Percentiles rank a stretch among this genome's conserved stretches.
Conservation (phyloP, 2,797 vertebrate genomes). For the Champsocephalus gunnari region DNA sequence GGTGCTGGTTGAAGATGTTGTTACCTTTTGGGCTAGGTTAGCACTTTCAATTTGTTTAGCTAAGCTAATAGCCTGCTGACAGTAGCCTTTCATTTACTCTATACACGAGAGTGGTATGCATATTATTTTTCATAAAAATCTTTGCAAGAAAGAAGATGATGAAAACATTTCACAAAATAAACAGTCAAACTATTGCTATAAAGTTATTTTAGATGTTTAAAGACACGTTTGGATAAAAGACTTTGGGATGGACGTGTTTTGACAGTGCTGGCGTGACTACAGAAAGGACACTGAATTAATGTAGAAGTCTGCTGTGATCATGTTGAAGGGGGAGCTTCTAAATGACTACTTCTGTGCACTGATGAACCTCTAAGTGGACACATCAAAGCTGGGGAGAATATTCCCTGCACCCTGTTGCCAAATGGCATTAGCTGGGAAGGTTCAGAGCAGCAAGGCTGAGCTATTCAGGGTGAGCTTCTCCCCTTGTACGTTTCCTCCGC, state of each 20-base stretch:
- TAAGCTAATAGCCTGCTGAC: conserved; percentile 9
- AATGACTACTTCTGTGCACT: conserved; percentile 64
- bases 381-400: conserved; percentile 75
- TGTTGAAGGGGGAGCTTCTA: conserved; percentile 62
- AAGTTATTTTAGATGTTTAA: conserved; percentile 24
- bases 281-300: conserved; percentile 56
- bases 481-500: conserved; percentile 45
- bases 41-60: neutral
- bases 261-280: conserved; percentile 54
- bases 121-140: conserved; percentile 28
- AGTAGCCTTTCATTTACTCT: neutral
- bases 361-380: conserved; percentile 77
- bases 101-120: neutral
- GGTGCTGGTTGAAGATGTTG: neutral
- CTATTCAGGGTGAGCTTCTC: conserved; percentile 55
- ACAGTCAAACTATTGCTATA: conserved; percentile 22
- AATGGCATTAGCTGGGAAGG: conserved; percentile 71
- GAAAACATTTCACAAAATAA: conserved; percentile 12
- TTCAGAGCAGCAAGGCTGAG: conserved; percentile 56
- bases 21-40: neutral
- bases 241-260: conserved; percentile 53
- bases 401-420: conserved; percentile 66
- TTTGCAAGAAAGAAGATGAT: neutral
- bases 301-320: conserved; percentile 70
- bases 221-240: conserved; percentile 29